Evolutionary conservation across 2,888 invertebrate species (phyloP), one percentile per base, ranked within the genome.

Genomic region (Apomyelois bistriatella): DNA sequence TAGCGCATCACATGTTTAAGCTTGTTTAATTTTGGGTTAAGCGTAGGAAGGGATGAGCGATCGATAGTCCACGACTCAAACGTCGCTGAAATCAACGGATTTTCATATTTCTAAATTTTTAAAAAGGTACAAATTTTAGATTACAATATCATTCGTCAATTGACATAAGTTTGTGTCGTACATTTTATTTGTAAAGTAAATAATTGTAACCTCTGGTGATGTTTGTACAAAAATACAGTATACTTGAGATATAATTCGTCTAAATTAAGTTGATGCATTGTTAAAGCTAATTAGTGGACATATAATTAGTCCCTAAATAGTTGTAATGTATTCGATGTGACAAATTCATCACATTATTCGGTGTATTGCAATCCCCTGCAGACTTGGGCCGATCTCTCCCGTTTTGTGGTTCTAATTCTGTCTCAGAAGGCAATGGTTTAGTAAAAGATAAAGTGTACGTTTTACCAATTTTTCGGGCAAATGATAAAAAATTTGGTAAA

Each of bases 1-100:
- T 83, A 89, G 87, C 86, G 88, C 89, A 81, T 82, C 83, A 83
- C 76, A 76, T 82, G 81, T 79, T 80, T 79, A 74, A 74, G 75
- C 68, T 76, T 81, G 78, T 76, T 75, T 74, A 72, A 74, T 69
- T 68, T 75, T 74, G 63, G 68, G 69, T 76, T 79, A 79, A 73
- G 74, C 79, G 70, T 62, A 65, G 63, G 72, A 71, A 74, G 77
- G 70, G 70, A 68, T 63, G 69, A 61, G 70, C 66, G 72, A 66
- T 70, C 69, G 72, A 69, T 74, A 72, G 61, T 61, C 48, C 47
- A 52, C 55, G 60, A 65, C 60, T 59, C 59, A 61, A 61, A 63
- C 59, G 73, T 70, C 69, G 73, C 63, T 66, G 60, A 59, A 73
- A 70, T 74, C 72, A 62, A 66, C 67, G 67, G 72, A 76, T 77